These are phyloP conservation scores for Micrasema longulum DNA, from an alignment of 1,140 invertebrate species.

Conservation along the genomic window DNA sequence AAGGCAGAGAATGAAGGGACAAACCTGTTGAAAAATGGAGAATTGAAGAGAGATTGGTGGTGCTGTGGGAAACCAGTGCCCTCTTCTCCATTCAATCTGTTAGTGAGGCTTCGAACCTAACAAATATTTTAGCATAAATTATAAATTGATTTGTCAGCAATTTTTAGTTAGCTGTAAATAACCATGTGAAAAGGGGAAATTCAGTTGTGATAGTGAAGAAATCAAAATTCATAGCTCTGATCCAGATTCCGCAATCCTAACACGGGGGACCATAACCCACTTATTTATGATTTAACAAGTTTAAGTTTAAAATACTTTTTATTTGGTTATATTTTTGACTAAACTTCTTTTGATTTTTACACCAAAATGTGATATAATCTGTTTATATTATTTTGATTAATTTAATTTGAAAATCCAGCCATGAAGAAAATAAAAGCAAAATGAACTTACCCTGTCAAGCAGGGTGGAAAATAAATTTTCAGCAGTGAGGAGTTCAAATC, in stretches of 20 bases:
- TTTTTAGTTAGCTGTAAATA: too few species aligned
- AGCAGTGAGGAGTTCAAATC: slow-evolving; percentile 89
- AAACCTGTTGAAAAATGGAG: slow-evolving; percentile 68
- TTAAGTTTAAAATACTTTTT: too few species aligned
- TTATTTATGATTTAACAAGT: too few species aligned
- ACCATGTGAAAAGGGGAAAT: too few species aligned
- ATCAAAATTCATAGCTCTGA: too few species aligned
- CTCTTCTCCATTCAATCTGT: slow-evolving; percentile 86
- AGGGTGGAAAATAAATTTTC: slow-evolving; percentile 91
- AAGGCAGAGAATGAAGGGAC: neutral
- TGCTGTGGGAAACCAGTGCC: slow-evolving; percentile 70
- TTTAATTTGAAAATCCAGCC: too few species aligned
- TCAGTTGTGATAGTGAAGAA: too few species aligned
- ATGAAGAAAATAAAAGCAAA: neutral
- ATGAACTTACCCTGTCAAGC: slow-evolving; percentile 78
- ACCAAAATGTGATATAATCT: too few species aligned
- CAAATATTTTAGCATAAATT: slow-evolving; percentile 46
- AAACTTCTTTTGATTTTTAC: too few species aligned
- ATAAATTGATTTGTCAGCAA: neutral
- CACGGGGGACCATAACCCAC: too few species aligned
- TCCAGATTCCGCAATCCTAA: neutral
- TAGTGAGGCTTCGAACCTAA: slow-evolving; percentile 84
- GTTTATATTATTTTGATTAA: too few species aligned
- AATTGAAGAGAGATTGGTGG: slow-evolving; percentile 65
- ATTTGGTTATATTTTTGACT: too few species aligned